Base-by-base conservation (phyloP, 2,113 vertebrate genomes). In the Alaudala cheleensis region DNA sequence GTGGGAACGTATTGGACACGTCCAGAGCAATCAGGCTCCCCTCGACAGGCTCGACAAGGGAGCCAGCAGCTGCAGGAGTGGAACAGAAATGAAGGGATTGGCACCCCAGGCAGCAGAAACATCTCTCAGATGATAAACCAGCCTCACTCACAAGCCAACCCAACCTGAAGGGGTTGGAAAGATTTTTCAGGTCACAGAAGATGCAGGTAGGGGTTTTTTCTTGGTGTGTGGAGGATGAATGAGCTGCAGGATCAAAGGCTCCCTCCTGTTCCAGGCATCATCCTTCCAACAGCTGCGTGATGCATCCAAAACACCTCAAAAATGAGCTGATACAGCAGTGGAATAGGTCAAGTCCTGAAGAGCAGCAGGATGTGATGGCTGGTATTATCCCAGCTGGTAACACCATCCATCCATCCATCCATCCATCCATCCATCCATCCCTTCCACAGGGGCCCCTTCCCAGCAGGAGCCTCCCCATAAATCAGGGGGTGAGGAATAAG, bases 401-500 rank as follows among this genome's bases (percentile, higher is more conserved):
- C 61, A 71, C 86, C 74, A 56, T 62, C 81, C 80, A 54, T 77
- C 85, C 81, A 64, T 72, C 82, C 82, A 69, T 74, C 85, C 56
- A 37, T 70, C 71, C 42, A 58, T 72, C 92, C 73, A 66, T 53
- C 77, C 77, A 70, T 91, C 94, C 88, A 21, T 56, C 0, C 73
- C 70, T 96, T 69, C 97, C 77, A 4, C 47, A 77, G 83, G 82
- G 78, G 51, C 51, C 87, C 60, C 85, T 69, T 81, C 87, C 67
- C 92, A 90, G 88, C 72, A 39, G 83, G 15, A 81, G 96, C 79
- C 81, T 95, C 66, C 95, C 96, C 90, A 98, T 97, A 98, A 98
- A 98, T 97, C 98, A 97, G 91, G 95, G 70, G 91, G 92, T 69
- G 96, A 95, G 51, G 65, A 87, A 96, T 67, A 95, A 88, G 82